phyloP scores from a whole-genome alignment of 37 sponge, comb jelly and placozoan species.

The Halichondria panicea region DNA sequence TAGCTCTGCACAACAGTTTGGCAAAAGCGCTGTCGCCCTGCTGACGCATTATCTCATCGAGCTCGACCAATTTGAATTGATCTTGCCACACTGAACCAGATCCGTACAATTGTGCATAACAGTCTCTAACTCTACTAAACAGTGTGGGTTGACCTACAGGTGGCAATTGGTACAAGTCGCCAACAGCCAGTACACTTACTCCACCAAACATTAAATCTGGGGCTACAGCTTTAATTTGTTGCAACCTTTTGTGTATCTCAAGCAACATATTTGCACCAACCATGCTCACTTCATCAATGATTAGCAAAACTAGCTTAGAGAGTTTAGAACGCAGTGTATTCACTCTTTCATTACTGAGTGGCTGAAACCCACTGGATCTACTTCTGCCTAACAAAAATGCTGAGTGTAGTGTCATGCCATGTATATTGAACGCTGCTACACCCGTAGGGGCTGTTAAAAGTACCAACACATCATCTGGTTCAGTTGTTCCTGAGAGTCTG shows the following conservation, averaged over 20 bases:
- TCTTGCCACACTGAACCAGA: constrained; percentile 48
- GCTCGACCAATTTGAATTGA: constrained; percentile 42
- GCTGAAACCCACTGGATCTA: neutral
- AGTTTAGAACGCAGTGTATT: constrained; percentile 32
- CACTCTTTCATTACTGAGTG: neutral
- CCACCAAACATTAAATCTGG: constrained; percentile 35
- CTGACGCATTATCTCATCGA: constrained; percentile 40
- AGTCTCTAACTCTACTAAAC: constrained; percentile 26
- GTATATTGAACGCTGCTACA: constrained; percentile 45
- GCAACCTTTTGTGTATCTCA: constrained; percentile 36
- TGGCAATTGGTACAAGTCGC: constrained; percentile 45
- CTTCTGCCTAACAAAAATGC: constrained; percentile 18
- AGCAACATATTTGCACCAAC: constrained; percentile 47
- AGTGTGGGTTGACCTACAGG: constrained; percentile 6
- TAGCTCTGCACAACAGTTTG: constrained; percentile 39
- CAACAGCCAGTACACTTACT: constrained; percentile 36
- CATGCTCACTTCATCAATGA: constrained; percentile 63
- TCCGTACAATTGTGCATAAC: constrained; percentile 29
- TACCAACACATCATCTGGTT: constrained; percentile 46
- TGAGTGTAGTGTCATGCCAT: constrained; percentile 48
- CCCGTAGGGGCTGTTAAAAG: constrained; percentile 51
- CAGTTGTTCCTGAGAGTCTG: constrained; percentile 6
- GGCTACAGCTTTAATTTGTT: constrained; percentile 23
- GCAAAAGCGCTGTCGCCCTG: constrained; percentile 16
- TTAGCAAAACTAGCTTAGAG: constrained; percentile 11